phyloP scores from a whole-genome alignment of 2,888 invertebrate species.

The Rotaria macrura region DNA sequence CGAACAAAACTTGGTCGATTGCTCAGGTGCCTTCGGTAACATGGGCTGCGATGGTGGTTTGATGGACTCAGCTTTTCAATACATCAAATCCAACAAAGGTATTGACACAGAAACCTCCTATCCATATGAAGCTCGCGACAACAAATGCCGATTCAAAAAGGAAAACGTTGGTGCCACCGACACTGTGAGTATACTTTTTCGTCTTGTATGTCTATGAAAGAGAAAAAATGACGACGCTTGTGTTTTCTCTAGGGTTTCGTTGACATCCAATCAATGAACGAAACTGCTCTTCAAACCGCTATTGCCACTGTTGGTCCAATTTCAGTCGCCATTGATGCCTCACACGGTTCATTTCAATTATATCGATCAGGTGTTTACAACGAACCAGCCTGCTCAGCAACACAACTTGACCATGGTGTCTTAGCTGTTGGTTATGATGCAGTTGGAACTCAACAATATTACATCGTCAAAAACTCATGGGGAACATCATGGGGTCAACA shows the following conservation, averaged over 20 bases:
- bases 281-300: constrained; percentile 15
- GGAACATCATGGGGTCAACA: constrained; percentile 25
- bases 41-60: constrained; percentile 42
- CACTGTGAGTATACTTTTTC: not conserved
- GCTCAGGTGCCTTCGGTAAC: constrained; percentile 40
- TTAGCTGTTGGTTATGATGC: constrained; percentile 25
- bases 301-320: constrained; percentile 25
- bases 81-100: constrained; percentile 23
- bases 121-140: constrained; percentile 26
- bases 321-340: constrained; percentile 29
- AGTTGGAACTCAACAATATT: not conserved
- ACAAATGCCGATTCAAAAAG: constrained; percentile 38
- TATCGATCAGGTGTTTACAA: constrained; percentile 24
- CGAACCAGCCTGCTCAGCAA: constrained; percentile 20
- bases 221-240: too few relatives aligned
- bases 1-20: constrained; percentile 41
- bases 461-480: constrained; percentile 27
- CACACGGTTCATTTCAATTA: constrained; percentile 26
- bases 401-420: constrained; percentile 25
- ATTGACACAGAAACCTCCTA: constrained; percentile 21
- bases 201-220: too few relatives aligned
- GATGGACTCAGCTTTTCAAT: constrained; percentile 38
- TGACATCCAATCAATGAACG: not conserved
- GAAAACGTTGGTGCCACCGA: constrained; percentile 36
- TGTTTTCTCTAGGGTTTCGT: not conserved